Conservation (phyloP, 2,113 vertebrate genomes). For the Pterocles orientalis region DNA sequence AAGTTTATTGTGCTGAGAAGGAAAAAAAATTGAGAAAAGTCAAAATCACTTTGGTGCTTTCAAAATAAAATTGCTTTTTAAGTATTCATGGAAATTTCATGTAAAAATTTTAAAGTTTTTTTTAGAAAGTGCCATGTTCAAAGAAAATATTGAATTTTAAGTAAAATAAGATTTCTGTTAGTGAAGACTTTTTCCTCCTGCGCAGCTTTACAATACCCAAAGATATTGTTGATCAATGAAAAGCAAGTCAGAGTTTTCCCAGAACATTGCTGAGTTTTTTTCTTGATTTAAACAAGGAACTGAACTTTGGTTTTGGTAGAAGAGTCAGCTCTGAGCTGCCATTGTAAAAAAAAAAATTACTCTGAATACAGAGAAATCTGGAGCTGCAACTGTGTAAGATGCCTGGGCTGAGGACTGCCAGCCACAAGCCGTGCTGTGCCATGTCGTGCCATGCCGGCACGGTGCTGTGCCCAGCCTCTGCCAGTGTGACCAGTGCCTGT, state of each 20-base stretch:
- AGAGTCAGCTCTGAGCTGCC: not conserved
- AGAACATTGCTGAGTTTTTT: not conserved
- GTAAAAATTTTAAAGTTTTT: not conserved
- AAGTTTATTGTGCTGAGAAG: not conserved
- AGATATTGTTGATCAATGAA: not conserved
- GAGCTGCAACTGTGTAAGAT: not conserved
- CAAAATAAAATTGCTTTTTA: not conserved
- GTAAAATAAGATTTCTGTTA: not conserved
- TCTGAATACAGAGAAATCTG: not conserved
- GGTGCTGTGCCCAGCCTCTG: not conserved
- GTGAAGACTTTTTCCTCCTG: not conserved
- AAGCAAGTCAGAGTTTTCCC: not conserved
- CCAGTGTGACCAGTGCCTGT: accelerated
- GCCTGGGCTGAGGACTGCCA: not conserved
- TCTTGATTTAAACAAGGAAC: not conserved
- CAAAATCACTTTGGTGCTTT: not conserved
- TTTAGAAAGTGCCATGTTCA: not conserved
- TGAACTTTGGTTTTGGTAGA: not conserved
- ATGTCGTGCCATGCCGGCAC: not conserved
- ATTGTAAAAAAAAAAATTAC: accelerated
- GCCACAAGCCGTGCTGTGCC: not conserved
- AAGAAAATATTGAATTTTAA: not conserved
- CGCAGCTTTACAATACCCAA: not conserved
- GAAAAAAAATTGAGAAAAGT: not conserved
- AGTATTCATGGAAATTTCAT: not conserved